phyloP scores from a whole-genome alignment of 2,113 vertebrate genomes.

The Neolamprologus cancellatus region DNA sequence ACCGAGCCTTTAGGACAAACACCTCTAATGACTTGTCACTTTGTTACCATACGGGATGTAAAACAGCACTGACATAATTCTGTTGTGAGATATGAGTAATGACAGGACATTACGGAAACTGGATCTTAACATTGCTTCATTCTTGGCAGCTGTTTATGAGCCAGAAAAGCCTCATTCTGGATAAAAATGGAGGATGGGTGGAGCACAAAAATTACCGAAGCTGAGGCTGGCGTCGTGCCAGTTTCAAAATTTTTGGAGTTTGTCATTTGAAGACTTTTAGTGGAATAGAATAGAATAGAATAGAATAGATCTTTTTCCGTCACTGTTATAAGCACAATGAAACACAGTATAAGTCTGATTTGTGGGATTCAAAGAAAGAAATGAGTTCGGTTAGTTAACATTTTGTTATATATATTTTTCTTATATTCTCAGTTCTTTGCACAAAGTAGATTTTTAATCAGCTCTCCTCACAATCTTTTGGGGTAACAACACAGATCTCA shows the following conservation, averaged over 20 bases:
- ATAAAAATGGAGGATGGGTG: background rate
- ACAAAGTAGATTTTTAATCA: background rate
- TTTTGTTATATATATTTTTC: background rate
- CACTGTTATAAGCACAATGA: background rate
- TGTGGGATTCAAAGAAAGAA: background rate
- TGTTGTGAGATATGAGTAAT: background rate
- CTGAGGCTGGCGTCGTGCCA: background rate
- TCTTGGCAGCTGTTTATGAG: background rate
- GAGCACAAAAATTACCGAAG: background rate
- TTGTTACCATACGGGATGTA: background rate
- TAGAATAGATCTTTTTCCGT: background rate
- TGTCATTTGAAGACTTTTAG: accelerated
- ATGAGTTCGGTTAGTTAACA: background rate
- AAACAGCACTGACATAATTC: background rate
- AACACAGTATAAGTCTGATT: background rate
- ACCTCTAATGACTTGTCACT: background rate
- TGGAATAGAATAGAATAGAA: background rate
- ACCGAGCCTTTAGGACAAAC: background rate
- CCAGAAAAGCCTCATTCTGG: background rate
- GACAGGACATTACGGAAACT: background rate
- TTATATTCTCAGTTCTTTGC: background rate
- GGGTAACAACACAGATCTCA: background rate
- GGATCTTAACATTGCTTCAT: background rate
- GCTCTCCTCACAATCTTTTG: background rate
- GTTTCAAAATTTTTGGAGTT: background rate